These are phyloP conservation scores for Euura saliciscinereae DNA, from an alignment of 1,140 invertebrate genomes.

Conservation along the genomic window DNA sequence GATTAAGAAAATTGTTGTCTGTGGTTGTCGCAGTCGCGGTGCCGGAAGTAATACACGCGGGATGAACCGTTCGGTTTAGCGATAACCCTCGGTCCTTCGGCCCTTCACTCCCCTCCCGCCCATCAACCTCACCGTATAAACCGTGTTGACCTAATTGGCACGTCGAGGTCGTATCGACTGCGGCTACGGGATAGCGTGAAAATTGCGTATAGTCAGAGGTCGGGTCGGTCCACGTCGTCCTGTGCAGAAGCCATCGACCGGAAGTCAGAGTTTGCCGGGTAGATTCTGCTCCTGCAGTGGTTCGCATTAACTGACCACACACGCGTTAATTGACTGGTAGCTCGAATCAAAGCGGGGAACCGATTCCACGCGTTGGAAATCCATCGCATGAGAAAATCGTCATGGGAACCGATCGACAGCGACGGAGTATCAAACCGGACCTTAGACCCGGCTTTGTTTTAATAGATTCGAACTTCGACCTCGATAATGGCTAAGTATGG, in stretches of 20 bases:
- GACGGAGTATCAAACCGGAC: no score
- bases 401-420: no score
- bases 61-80: not conserved
- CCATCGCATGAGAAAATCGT: no score
- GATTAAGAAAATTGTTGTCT: not conserved
- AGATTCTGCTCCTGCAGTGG: not conserved
- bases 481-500: no score
- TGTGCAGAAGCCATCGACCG: not conserved
- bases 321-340: no score
- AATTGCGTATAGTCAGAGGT: not conserved
- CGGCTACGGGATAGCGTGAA: not conserved
- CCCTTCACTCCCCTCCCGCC: not conserved
- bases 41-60: not conserved
- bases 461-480: no score
- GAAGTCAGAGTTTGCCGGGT: not conserved
- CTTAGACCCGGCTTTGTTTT: no score
- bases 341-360: no score
- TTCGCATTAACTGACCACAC: no score
- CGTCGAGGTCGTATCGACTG: not conserved
- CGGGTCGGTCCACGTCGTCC: not conserved
- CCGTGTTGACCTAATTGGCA: conserved; percentile 1
- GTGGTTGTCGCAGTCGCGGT: not conserved
- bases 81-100: not conserved
- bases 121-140: not conserved
- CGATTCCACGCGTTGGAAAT: no score